Evolutionary conservation across 1,140 invertebrate species (phyloP).

Genomic region (Eupristina koningsbergeri): DNA sequence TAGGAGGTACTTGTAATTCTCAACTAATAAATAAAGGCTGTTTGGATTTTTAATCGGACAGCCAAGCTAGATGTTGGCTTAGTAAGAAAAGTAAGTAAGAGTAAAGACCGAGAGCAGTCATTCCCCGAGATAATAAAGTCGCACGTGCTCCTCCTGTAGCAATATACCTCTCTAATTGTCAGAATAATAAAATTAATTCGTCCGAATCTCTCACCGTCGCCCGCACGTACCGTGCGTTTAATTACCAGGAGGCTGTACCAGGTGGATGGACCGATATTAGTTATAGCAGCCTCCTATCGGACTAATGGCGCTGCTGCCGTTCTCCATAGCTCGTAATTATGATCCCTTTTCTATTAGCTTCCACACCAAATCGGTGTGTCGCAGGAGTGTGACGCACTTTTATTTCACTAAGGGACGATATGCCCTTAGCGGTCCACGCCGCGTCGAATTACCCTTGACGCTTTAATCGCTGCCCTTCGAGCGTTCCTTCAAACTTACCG

Average conservation of each 20-base stretch:
- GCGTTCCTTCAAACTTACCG: neutral
- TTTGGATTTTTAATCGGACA: neutral
- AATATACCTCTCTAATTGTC: conserved; percentile 29
- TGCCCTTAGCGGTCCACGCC: neutral
- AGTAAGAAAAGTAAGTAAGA: too few species aligned
- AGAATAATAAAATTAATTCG: conserved; percentile 42
- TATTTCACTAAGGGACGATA: neutral
- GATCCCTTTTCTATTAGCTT: conserved; percentile 39
- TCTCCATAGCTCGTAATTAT: conserved; percentile 43
- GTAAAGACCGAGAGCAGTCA: too few species aligned
- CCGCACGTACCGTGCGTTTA: neutral
- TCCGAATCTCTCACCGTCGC: conserved; percentile 19
- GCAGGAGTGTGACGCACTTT: conserved; percentile 9
- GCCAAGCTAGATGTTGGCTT: neutral
- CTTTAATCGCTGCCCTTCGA: neutral
- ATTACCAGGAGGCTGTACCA: neutral
- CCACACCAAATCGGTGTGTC: neutral
- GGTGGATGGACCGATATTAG: conserved; percentile 24
- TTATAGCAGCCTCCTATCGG: conserved; percentile 7
- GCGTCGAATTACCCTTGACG: neutral
- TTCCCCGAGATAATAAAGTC: conserved; percentile 9
- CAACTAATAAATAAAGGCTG: neutral
- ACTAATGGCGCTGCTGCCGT: conserved; percentile 37
- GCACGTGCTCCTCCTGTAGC: neutral
- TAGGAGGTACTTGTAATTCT: neutral